Evolutionary conservation across 2,888 invertebrate species (phyloP), one percentile per base, ranked within the genome.

Genomic region (Drosophila mimica): DNA sequence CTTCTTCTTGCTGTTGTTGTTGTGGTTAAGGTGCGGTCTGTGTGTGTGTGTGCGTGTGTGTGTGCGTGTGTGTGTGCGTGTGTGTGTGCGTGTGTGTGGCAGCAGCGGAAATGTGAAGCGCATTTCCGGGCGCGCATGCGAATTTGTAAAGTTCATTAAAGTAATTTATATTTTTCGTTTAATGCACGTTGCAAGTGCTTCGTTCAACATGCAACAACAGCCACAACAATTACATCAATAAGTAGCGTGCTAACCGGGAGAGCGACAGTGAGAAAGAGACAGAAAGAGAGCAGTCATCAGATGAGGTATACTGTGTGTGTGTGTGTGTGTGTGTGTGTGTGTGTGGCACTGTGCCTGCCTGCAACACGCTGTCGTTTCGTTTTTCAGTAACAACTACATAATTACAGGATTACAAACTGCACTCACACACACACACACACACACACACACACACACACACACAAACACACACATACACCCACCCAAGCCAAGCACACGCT

Each of bases 121-220:
- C 81, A 87, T 87, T 87, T 87, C 87, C 87, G 87, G 88, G 73
- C 76, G 83, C 75, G 84, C 87, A 83, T 88, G 85, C 83, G 89
- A 89, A 87, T 89, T 88, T 85, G 83, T 76, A 88, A 88, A 88
- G 88, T 88, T 88, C 88, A 88, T 88, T 88, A 88, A 88, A 89
- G 88, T 88, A 88, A 88, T 88, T 88, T 89, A 88, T 88, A 89
- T 89, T 82, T 76, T 75, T 77, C 82, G 83, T 87, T 89, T 69
- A 86, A 86, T 86, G 82, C 89, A 78, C 74, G 83, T 82, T 86
- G 78, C 80, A 88, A 79, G 76, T 79, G 67, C 80, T 73, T 46
- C 70, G 53, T 64, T 60, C 78, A 78, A 70, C 78, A 76, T 77
- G 80, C 76, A 64, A 71, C 74, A 64, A 69, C 74, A 63, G 72